Base-by-base conservation (phyloP, 2,113 vertebrate species). In the Colistium nudipinnis region DNA sequence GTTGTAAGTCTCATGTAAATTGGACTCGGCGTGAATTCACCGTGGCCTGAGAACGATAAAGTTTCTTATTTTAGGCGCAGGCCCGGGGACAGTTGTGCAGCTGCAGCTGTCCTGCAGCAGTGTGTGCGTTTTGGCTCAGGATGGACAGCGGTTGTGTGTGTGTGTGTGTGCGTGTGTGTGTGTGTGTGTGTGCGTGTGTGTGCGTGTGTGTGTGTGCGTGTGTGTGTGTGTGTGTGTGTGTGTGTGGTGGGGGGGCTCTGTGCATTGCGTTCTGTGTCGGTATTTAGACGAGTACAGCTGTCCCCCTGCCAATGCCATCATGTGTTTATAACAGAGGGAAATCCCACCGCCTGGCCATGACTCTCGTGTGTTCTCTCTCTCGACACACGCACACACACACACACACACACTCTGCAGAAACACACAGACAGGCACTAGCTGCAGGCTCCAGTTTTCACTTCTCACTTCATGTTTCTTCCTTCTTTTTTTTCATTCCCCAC, bases 301-400 rank as follows among this genome's bases (percentile, higher is more conserved):
- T 85, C 80, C 68, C 68, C 54, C 64, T 75, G 80, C 82, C 81
- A 59, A 43, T 90, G 81, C 85, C 82, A 81, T 72, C 62, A 47
- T 72, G 76, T 91, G 85, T 90, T 89, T 91, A 86, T 71, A 89
- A 52, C 65, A 45, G 70, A 89, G 89, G 88, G 88, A 89, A 89
- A 89, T 72, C 89, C 81, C 88, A 30, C 57, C 49, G 71, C 65
- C 48, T 56, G 54, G 55, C 65, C 59, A 43, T 49, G 27, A 22
- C n/a, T 44, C 60, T 67, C 20, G 28, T 60, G 72, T 25, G 30
- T 67, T 44, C 33, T 36, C 54, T 45, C 25, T 49, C 56, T 54
- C 72, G 63, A 33, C 60, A 44, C 19, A 16, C 41, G 19, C 20
- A 19, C 33, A 41, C 7, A 55, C 39, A n/a, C 25, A 10, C 24